Conservation (phyloP, 2,113 vertebrate species). For the Athene noctua region DNA sequence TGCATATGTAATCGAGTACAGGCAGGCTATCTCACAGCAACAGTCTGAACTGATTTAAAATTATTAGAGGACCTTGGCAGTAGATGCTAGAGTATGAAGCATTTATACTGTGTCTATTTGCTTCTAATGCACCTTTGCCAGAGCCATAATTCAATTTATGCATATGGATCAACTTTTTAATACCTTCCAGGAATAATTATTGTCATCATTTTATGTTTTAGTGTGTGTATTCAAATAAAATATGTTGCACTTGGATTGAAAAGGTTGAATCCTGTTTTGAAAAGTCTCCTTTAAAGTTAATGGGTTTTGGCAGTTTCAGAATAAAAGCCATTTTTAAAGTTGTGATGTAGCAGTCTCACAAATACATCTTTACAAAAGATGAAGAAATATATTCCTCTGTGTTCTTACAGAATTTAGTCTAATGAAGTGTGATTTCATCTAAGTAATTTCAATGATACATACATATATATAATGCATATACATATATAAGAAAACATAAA, state of each 20-base stretch:
- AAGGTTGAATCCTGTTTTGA: background rate
- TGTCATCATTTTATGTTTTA: slow-evolving; percentile 24
- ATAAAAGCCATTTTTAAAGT: background rate
- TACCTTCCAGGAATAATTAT: slow-evolving; percentile 55
- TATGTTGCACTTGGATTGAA: background rate
- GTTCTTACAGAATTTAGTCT: background rate
- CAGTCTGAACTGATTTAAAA: slow-evolving; percentile 8
- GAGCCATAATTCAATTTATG: slow-evolving; percentile 28
- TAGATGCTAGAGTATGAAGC: background rate
- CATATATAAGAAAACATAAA: background rate
- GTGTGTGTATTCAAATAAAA: background rate
- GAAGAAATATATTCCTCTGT: background rate
- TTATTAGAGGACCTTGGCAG: background rate
- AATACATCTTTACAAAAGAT: background rate
- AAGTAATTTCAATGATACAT: background rate
- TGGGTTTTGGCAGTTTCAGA: background rate
- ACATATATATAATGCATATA: accelerated
- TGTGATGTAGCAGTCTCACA: background rate
- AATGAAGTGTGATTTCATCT: background rate
- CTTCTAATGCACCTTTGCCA: slow-evolving; percentile 29
- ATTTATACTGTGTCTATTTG: slow-evolving; percentile 10
- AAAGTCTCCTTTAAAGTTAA: slow-evolving; percentile 1
- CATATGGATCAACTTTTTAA: background rate
- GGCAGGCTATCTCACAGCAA: background rate
- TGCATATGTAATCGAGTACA: background rate